Conservation (phyloP, 2,888 invertebrate species). For the Baccha elongata region DNA sequence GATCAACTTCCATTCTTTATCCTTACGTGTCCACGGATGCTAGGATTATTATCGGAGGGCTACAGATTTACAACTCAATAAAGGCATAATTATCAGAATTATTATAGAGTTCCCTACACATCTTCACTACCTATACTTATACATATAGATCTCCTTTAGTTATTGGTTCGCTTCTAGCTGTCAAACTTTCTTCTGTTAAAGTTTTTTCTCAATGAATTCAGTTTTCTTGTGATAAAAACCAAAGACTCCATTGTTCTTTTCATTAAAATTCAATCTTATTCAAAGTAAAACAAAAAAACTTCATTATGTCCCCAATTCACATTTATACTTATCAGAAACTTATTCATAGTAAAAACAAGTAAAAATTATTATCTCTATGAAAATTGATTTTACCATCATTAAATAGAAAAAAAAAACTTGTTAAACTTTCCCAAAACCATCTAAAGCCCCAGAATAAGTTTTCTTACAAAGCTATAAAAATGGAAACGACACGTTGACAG, state of each 20-base stretch:
- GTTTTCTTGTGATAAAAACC: not conserved
- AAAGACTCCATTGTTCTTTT: conserved; percentile 2
- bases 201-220: not conserved
- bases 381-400: conserved; percentile 50
- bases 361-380: too few species aligned
- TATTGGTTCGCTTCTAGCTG: too few species aligned
- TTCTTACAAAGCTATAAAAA: conserved; percentile 32
- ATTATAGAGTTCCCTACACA: too few species aligned
- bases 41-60: too few species aligned
- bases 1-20: too few species aligned
- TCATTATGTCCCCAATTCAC: not conserved
- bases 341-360: not conserved
- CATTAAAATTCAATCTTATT: conserved; percentile 20
- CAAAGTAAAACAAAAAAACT: not conserved
- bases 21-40: too few species aligned
- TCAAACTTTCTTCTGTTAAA: too few species aligned
- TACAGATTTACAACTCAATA: too few species aligned
- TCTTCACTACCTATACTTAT: too few species aligned
- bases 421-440: conserved; percentile 44
- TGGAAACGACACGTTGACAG: conserved; percentile 20
- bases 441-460: conserved; percentile 17
- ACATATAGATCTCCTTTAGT: too few species aligned
- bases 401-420: conserved; percentile 7
- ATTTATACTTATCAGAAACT: too few species aligned
- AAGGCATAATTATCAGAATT: too few species aligned